These are phyloP conservation scores for Dexiosoma caninum DNA, from an alignment of 2,888 invertebrate genomes.

Conservation along the genomic window DNA sequence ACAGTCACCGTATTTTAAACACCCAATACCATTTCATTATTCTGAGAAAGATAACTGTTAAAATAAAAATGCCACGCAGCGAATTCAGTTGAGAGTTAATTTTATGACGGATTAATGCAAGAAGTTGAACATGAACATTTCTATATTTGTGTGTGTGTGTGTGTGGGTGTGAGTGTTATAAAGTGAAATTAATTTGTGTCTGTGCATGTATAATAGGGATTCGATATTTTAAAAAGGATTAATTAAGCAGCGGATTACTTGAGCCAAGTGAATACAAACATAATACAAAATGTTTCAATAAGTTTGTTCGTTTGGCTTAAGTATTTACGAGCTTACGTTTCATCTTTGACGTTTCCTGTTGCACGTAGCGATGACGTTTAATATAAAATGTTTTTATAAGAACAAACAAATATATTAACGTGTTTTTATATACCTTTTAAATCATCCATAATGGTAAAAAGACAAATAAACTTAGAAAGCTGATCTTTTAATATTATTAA, in stretches of 20 bases:
- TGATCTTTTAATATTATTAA: not conserved
- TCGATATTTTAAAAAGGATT: conserved; percentile 22
- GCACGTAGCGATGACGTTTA: not conserved
- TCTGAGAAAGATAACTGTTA: conserved; percentile 7
- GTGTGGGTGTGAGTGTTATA: not conserved
- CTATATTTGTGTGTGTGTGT: not conserved
- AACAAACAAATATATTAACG: not conserved
- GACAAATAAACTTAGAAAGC: not conserved
- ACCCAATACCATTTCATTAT: not conserved
- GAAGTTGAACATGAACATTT: too few species aligned
- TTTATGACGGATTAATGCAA: not conserved
- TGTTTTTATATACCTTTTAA: not conserved
- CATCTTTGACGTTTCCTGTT: conserved; percentile 61
- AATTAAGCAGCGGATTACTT: conserved; percentile 77
- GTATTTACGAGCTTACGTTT: conserved; percentile 75
- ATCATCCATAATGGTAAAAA: not conserved
- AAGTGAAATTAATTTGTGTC: too few species aligned
- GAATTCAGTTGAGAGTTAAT: conserved; percentile 5
- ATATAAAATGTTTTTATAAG: not conserved
- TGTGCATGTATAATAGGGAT: too few species aligned
- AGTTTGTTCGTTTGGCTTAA: conserved; percentile 79
- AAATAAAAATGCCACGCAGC: conserved; percentile 58
- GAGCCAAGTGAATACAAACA: conserved; percentile 78
- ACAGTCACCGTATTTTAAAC: not conserved
- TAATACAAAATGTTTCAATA: conserved; percentile 68